Percentiles rank a stretch among this genome's conserved stretches.
phyloP scores from a whole-genome alignment of 2,797 vertebrate species.

The Tenualosa thibaudeaui region DNA sequence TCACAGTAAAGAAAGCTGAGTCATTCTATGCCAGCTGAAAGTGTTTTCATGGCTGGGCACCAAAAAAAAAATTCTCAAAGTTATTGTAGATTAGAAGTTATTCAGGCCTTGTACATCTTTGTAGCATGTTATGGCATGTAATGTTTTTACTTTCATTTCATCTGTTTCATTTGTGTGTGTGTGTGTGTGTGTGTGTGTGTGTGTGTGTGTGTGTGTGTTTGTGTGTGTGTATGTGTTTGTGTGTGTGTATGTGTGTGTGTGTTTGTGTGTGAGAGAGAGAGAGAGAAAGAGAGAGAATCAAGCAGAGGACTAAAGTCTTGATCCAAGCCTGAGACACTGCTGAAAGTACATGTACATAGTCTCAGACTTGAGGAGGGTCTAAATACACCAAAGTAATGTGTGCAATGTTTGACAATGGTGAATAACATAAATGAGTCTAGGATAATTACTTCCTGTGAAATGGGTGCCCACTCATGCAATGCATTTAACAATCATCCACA shows the following conservation, averaged over 20 bases:
- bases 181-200: slow-evolving; percentile 24
- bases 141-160: background rate
- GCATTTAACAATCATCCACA: background rate
- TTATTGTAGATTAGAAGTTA: background rate
- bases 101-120: background rate
- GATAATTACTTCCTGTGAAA: background rate
- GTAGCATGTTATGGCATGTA: background rate
- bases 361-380: too few relatives aligned
- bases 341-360: too few relatives aligned
- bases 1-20: background rate
- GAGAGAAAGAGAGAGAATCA: background rate
- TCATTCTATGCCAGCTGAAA: background rate
- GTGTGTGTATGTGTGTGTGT: slow-evolving; percentile 39
- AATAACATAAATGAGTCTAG: background rate
- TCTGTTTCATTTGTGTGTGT: slow-evolving; percentile 18
- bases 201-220: slow-evolving; percentile 33
- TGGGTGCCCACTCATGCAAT: background rate
- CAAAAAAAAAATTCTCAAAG: background rate
- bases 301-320: too few relatives aligned
- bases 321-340: too few relatives aligned
- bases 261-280: background rate
- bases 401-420: background rate
- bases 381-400: too few relatives aligned
- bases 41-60: background rate
- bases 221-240: slow-evolving; percentile 28